Evolutionary conservation across 2,113 vertebrate species (phyloP), one percentile per base, ranked within the genome.

Genomic region (Pungitius pungitius): DNA sequence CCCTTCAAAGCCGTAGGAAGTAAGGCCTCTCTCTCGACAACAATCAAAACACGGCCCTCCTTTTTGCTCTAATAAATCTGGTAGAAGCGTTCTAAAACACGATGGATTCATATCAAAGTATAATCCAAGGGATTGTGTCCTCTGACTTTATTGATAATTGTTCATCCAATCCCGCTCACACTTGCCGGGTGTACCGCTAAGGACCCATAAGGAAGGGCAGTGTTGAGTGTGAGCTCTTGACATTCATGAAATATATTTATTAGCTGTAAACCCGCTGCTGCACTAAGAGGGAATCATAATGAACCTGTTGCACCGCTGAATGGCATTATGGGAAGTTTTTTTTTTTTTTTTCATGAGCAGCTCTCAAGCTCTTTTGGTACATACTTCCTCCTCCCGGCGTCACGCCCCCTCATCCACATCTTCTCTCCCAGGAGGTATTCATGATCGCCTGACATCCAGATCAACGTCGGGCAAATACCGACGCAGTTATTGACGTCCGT

Each of bases 401-500:
- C 14, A 52, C 45, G 26, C 18, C 61, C n/a, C 37, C 27, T 40
- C 20, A 51, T 59, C 52, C 13, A 17, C 13, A 13, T 27, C 65
- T 57, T 24, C 15, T 67, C 22, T 18, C 51, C 64, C 30, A 33
- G 14, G 33, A 49, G 68, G 42, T 37, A 65, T 42, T 47, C 30
- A 47, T 43, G 24, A 76, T 69, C 67, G 49, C 54, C 76, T 35
- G 12, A 58, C 15, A 43, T 51, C 2, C 8, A 69, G 37, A 75
- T 71, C 47, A 78, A 71, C 57, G 59, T 58, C 55, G 59, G 39
- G 77, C 62, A 60, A 73, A 72, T 79, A 43, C 39, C 80, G 76
- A 74, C 63, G 20, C 14, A 26, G 8, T 78, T 67, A 62, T 26
- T 58, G 1, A n/a, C 63, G 15, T 62, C 66, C 80, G 56, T 52